Base-by-base conservation (phyloP, 2,888 invertebrate genomes). In the Schizotus pectinicornis region DNA sequence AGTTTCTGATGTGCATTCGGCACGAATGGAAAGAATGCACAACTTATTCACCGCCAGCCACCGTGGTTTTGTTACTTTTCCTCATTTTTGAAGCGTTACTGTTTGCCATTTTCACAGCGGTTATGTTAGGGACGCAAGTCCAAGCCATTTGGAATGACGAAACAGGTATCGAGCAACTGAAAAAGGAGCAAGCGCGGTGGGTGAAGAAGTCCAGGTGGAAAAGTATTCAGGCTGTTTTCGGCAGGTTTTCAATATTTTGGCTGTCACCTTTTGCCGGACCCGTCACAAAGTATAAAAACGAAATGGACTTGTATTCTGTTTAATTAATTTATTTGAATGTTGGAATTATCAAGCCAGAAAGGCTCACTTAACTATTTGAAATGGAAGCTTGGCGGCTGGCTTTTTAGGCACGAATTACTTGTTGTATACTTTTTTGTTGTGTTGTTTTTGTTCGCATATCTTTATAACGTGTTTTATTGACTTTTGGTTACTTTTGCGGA, bases 61-160 rank as follows among this genome's bases (percentile, higher is more conserved):
- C 98, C 0, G 97, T 98, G 11, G 90, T 97, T 6, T 83, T 98
- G 36, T 81, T 98, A 46, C 84, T 98, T 54, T 95, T 97, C 77
- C 85, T 98, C 33, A 90, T 94, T 50, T 95, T 97, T 67, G 97
- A 98, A 81, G 94, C 95, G 0, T 84, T 99, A 35, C 85, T 99
- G 43, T 99, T 99, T 82, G 95, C 97, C 13, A 94, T 98, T 68
- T 99, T 99, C 81, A 98, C 98, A 0, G 90, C 92, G 22, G 95
- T 99, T 37, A 99, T 99, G 99, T 88, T 97, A 70, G 94, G 93
- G 43, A 96, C 97, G 0, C 71, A 70, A 56, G 74, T 99, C 37
- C 94, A 95, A 76, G 97, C 98, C 22, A 98, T 99, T 75, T 95
- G 97, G 88, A 94, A 95, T 74, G 99, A 99, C 80, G 96, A 99